Evolutionary conservation across 1,140 invertebrate species (phyloP).

Genomic region (Drosophila sp.): DNA sequence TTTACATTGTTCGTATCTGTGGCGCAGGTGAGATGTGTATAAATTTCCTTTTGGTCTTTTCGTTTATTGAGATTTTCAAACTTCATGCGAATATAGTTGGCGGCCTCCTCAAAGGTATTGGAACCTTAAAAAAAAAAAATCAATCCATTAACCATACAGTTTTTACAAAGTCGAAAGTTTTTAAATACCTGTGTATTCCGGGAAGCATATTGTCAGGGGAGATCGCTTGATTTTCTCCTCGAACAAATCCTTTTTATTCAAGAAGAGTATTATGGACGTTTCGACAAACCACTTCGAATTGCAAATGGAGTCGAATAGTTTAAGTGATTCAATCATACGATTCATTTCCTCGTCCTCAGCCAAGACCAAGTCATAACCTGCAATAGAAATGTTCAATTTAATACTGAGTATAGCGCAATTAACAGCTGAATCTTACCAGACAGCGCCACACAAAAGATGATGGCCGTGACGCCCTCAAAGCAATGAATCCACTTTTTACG

Average conservation of each 20-base stretch:
- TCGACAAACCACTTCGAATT: slow-evolving; percentile 99
- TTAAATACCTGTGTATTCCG: slow-evolving; percentile 93
- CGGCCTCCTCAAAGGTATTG: slow-evolving; percentile 94
- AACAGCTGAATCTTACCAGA: slow-evolving; percentile 86
- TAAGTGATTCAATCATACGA: slow-evolving; percentile 96
- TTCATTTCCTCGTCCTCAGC: slow-evolving; percentile 98
- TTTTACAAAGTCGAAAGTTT: background rate
- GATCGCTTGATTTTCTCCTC: slow-evolving; percentile 96
- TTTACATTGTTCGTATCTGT: slow-evolving; percentile 96
- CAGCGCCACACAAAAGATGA: slow-evolving; percentile 98
- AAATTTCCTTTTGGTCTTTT: slow-evolving; percentile 95
- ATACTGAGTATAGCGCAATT: background rate
- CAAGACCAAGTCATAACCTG: slow-evolving; percentile 96
- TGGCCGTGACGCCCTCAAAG: slow-evolving; percentile 98
- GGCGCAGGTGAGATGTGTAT: slow-evolving; percentile 96
- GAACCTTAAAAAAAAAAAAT: slow-evolving; percentile 86
- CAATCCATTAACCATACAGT: slow-evolving; percentile 9
- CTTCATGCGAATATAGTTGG: slow-evolving; percentile 94
- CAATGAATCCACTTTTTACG: slow-evolving; percentile 99
- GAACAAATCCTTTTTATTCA: slow-evolving; percentile 99
- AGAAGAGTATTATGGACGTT: slow-evolving; percentile 98
- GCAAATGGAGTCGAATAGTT: slow-evolving; percentile 98
- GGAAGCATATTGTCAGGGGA: slow-evolving; percentile 97
- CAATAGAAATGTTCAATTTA: slow-evolving; percentile 60
- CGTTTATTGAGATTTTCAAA: slow-evolving; percentile 95